Base-by-base conservation (phyloP, 2,888 invertebrate genomes). In the Euphydryas editha region DNA sequence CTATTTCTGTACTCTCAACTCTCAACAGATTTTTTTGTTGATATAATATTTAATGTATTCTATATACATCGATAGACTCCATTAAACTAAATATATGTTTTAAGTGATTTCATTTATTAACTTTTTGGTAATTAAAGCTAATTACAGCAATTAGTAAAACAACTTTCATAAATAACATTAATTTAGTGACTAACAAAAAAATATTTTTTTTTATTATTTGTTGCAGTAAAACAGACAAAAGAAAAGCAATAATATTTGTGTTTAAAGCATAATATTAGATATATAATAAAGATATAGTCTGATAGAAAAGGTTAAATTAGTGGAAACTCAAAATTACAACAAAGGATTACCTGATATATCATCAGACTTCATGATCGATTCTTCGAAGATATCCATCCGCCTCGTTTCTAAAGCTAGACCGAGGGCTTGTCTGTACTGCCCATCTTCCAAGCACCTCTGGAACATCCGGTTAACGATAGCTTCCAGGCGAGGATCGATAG, bases 401-500 rank as follows among this genome's bases (percentile, higher is more conserved):
- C 98, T 94, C 0, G 99, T 99, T 88, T 99, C 99, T 59, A 99
- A 92, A 3, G 99, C 98, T 78, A 99, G 94, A 0, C 99, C 99
- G 49, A 99, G 93, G 6, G 99, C 99, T 86, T 99, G 99, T 54
- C 98, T 95, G 84, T 96, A 98, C 81, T 99, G 99, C 39, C 97
- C 97, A 85, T 99, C 98, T 72, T 98, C 97, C 74, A 99, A 93
- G 80, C 99, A 99, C 69, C 98, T 94, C 80, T 98, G 97, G 88
- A 99, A 99, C 98, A 99, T 99, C 59, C 98, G 95, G 85, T 99
- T 97, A 0, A 99, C 99, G 75, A 99, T 98, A 2, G 95, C 96
- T 87, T 99, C 98, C 69, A 99, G 91, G 7, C 97, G 94, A 8
- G 95, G 94, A 84, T 98, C 98, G 57, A 98, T 96, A 0, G 94